A percentile compares a stretch with the other conserved stretches of the same genome.
These are phyloP conservation scores for Drosophila funebris DNA, from an alignment of 1,140 invertebrate genomes.

Conservation along the genomic window DNA sequence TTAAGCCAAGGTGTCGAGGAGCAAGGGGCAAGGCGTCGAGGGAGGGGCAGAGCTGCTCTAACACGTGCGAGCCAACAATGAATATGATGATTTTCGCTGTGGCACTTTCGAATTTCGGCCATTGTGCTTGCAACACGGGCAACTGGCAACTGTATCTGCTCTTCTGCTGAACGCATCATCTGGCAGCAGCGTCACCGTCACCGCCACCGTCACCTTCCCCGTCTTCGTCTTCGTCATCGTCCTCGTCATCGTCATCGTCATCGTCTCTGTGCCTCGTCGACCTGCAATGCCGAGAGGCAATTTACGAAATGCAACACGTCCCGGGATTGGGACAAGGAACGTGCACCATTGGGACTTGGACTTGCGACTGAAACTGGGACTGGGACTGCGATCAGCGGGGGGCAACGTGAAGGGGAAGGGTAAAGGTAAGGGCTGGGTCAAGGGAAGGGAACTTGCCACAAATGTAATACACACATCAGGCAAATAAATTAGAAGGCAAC, in stretches of 20 bases:
- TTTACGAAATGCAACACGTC: constrained; percentile 56
- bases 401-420: not conserved
- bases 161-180: constrained; percentile 39
- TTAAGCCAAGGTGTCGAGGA: not conserved
- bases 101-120: constrained; percentile 30
- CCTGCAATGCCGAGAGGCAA: constrained; percentile 59
- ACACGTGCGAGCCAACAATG: constrained; percentile 23
- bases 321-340: constrained; percentile 21
- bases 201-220: constrained; percentile 21
- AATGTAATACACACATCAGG: constrained; percentile 82
- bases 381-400: constrained; percentile 1
- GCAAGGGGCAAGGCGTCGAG: constrained; percentile 1
- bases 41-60: constrained; percentile 6
- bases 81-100: constrained; percentile 21
- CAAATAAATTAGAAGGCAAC: constrained; percentile 83
- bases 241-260: constrained; percentile 13
- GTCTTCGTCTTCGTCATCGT: constrained; percentile 1
- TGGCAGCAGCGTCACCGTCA: constrained; percentile 28
- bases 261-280: constrained; percentile 6
- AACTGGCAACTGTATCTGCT: constrained; percentile 31
- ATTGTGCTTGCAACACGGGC: constrained; percentile 11
- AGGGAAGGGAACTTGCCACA: constrained; percentile 31
- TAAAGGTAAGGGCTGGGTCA: not conserved
- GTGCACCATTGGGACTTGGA: constrained; percentile 5
- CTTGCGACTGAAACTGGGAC: constrained; percentile 15